Percentiles rank a stretch among this genome's conserved stretches.
phyloP scores from a whole-genome alignment of 2,113 vertebrate genomes.

The Serinus canaria region DNA sequence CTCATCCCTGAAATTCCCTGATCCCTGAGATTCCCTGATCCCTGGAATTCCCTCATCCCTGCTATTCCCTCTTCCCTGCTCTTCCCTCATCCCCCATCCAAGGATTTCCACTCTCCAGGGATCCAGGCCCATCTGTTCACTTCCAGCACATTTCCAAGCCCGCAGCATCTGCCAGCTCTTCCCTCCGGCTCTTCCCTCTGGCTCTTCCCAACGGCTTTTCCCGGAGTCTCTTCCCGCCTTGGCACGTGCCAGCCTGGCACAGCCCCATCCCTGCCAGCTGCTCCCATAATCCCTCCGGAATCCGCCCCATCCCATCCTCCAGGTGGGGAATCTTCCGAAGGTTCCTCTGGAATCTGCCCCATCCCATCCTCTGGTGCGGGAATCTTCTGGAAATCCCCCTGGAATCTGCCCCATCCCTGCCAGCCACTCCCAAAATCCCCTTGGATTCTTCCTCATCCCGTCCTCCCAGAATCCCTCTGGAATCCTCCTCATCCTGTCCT shows the following conservation, averaged over 20 bases:
- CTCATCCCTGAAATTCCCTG: fast-evolving
- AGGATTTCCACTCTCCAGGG: not conserved
- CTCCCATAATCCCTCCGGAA: not conserved
- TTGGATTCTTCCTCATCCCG: no score
- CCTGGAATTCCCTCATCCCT: not conserved
- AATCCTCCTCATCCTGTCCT: not conserved
- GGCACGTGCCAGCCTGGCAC: not conserved
- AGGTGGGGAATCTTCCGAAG: not conserved
- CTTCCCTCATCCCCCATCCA: not conserved
- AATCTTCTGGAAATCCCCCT: not conserved
- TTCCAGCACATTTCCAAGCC: not conserved
- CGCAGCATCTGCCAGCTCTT: not conserved
- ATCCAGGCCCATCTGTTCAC: not conserved
- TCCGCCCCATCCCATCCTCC: not conserved
- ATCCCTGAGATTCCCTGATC: not conserved
- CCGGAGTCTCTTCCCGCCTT: not conserved
- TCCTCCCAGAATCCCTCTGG: not conserved
- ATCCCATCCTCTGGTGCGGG: not conserved
- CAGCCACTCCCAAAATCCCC: no score
- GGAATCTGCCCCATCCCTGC: not conserved
- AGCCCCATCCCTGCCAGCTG: not conserved
- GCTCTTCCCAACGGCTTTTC: not conserved
- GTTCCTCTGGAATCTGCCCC: not conserved
- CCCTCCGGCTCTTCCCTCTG: not conserved
- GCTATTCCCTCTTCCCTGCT: not conserved